Evolutionary conservation across 2,888 invertebrate genomes (phyloP).

Genomic region (Cryptocephalus primarius): DNA sequence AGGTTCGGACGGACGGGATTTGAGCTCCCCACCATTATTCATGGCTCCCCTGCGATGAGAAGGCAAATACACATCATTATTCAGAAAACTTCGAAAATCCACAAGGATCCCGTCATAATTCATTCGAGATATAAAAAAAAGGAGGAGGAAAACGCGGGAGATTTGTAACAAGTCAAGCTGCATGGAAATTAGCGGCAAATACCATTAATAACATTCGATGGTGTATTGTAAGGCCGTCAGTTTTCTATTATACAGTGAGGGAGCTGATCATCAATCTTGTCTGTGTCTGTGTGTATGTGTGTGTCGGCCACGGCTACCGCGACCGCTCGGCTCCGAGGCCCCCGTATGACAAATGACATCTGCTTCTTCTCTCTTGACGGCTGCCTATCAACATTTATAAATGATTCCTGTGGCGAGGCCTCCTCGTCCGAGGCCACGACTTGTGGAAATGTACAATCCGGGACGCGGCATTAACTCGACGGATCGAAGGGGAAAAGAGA

Average conservation of each 20-base stretch:
- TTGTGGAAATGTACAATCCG: neutral
- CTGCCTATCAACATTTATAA: constrained; percentile 59
- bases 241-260: constrained; percentile 35
- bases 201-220: constrained; percentile 38
- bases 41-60: no score
- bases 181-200: constrained; percentile 33
- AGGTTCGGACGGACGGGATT: no score
- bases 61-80: no score
- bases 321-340: constrained; percentile 46
- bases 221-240: constrained; percentile 37
- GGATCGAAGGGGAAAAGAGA: no score
- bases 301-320: constrained; percentile 31
- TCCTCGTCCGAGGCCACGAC: neutral
- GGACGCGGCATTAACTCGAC: no score
- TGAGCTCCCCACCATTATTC: no score
- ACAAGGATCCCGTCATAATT: no score
- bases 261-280: constrained; percentile 34
- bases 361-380: constrained; percentile 48
- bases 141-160: neutral
- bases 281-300: constrained; percentile 12
- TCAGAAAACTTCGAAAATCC: no score
- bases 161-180: constrained; percentile 24
- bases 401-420: constrained; percentile 46
- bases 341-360: constrained; percentile 58
- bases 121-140: no score